Percentiles rank a stretch among this genome's conserved stretches.
Evolutionary conservation across 2,797 vertebrate genomes (phyloP).

Genomic region (Enteromius mattozi): DNA sequence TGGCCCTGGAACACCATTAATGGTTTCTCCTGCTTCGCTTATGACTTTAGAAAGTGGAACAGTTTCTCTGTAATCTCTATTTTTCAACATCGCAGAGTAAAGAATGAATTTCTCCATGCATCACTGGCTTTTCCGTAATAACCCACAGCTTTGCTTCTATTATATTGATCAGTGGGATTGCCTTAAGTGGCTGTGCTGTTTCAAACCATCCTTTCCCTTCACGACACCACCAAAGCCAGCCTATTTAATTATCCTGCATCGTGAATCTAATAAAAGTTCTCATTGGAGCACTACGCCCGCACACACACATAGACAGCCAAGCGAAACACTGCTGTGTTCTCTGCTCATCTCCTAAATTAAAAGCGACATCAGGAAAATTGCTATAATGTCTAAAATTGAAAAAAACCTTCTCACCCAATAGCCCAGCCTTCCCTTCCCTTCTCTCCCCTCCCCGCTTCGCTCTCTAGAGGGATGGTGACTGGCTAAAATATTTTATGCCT

Average conservation of each 20-base stretch:
- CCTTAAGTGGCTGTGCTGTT: slow-evolving; percentile 57
- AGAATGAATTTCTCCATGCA: slow-evolving; percentile 15
- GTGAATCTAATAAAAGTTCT: slow-evolving; percentile 66
- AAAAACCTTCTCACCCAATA: slow-evolving; percentile 20
- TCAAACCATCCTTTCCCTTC: slow-evolving; percentile 55
- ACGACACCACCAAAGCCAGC: slow-evolving; percentile 56
- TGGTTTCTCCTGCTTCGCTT: background rate
- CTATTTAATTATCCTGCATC: slow-evolving; percentile 65
- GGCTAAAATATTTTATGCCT: slow-evolving; percentile 64
- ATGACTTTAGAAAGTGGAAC: slow-evolving; percentile 9
- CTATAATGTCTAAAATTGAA: slow-evolving; percentile 57
- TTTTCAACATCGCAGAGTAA: slow-evolving; percentile 4
- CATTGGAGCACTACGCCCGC: slow-evolving; percentile 46
- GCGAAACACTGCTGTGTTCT: slow-evolving; percentile 36
- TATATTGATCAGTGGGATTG: slow-evolving; percentile 46
- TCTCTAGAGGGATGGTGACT: slow-evolving; percentile 52
- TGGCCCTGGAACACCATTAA: background rate
- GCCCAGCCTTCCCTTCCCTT: slow-evolving; percentile 15
- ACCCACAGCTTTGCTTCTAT: slow-evolving; percentile 31
- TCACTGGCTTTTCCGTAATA: slow-evolving; percentile 17
- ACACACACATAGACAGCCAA: slow-evolving; percentile 44
- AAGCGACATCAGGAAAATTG: slow-evolving; percentile 67
- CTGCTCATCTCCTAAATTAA: slow-evolving; percentile 61
- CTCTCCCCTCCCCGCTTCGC: background rate
- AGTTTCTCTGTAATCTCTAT: slow-evolving; percentile 15